These are phyloP conservation scores for Cryptophagus acutangulus DNA, from an alignment of 2,888 invertebrate genomes.

Conservation along the genomic window DNA sequence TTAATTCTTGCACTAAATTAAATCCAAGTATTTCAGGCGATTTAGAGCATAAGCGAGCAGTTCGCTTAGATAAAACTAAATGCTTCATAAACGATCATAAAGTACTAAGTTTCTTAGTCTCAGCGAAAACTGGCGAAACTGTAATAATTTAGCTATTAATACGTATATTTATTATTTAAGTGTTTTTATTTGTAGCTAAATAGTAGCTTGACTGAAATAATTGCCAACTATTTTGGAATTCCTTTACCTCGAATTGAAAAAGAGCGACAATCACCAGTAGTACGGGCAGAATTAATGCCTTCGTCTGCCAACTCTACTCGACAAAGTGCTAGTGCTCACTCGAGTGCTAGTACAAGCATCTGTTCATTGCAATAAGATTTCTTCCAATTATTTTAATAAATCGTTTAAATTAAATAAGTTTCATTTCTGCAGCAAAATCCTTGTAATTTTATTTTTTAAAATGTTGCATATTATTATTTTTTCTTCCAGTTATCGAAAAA, in stretches of 20 bases:
- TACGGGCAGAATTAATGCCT: slow-evolving; percentile 59
- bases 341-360: slow-evolving; percentile 20
- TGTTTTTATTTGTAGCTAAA: slow-evolving; percentile 57
- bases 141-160: slow-evolving; percentile 47
- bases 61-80: slow-evolving; percentile 60
- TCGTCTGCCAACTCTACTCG: background rate
- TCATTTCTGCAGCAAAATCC: slow-evolving; percentile 10
- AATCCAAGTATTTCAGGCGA: slow-evolving; percentile 48
- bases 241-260: slow-evolving; percentile 60
- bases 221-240: slow-evolving; percentile 64
- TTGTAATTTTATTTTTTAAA: background rate
- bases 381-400: background rate
- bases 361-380: slow-evolving; percentile 22
- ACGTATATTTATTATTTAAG: background rate
- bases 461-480: slow-evolving; percentile 13
- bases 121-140: slow-evolving; percentile 70
- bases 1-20: no score
- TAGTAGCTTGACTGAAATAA: slow-evolving; percentile 62
- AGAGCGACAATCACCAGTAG: slow-evolving; percentile 61
- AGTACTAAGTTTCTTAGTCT: slow-evolving; percentile 58
- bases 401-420: slow-evolving; percentile 3
- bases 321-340: slow-evolving; percentile 1
- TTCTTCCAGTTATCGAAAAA: slow-evolving; percentile 88
- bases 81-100: slow-evolving; percentile 61
- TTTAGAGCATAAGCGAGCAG: slow-evolving; percentile 67